Evolutionary conservation across 2,797 vertebrate species (phyloP).

Genomic region (Protonibea diacanthus): DNA sequence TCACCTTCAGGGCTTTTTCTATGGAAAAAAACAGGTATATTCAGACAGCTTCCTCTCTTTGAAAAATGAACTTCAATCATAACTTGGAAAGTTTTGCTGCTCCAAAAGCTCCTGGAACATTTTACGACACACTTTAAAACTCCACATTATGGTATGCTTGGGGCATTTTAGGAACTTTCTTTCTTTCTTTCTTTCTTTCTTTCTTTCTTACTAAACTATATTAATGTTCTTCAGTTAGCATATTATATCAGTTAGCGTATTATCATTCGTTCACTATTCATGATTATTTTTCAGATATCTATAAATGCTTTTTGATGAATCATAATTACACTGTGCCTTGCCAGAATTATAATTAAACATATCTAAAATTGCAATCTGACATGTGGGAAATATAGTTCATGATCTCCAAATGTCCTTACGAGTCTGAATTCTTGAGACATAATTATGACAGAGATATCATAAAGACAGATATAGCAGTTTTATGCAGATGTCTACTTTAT

Average conservation of each 20-base stretch:
- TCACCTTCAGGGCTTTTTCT: not conserved
- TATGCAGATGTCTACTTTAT: not conserved
- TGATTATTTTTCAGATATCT: not conserved
- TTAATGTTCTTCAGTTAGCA: not conserved
- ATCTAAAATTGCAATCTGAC: not conserved
- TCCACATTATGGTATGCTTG: too few species aligned
- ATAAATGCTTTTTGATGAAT: not conserved
- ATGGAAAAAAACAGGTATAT: not conserved
- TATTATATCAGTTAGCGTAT: too few species aligned
- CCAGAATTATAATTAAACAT: not conserved
- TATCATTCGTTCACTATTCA: not conserved
- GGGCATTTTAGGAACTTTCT: not conserved
- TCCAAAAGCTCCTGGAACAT: too few species aligned
- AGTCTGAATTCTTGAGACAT: not conserved
- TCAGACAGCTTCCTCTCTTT: not conserved
- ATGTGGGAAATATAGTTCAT: not conserved
- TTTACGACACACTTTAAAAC: not conserved
- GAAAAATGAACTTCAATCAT: not conserved
- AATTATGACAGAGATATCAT: not conserved
- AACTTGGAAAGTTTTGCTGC: not conserved
- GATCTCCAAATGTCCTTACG: not conserved
- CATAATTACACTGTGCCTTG: not conserved
- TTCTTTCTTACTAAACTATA: not conserved
- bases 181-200: not conserved
- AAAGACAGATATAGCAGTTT: not conserved